phyloP scores from a whole-genome alignment of 2,113 vertebrate species.

The Tauraco erythrolophus region DNA sequence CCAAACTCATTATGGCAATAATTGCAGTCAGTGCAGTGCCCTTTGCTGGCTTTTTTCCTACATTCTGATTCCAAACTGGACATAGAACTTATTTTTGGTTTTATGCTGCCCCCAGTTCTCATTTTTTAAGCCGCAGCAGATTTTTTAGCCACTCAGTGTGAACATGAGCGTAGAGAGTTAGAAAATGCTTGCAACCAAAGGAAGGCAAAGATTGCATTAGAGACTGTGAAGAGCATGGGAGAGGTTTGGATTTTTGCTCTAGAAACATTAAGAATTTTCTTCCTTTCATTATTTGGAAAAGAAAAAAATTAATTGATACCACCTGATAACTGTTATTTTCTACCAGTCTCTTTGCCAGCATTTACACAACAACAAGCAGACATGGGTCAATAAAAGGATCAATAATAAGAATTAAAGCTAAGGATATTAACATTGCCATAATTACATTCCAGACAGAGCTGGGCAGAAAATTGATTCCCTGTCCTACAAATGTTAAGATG shows the following conservation, averaged over 20 bases:
- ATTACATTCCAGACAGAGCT: conserved; percentile 7
- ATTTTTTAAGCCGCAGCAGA: background rate
- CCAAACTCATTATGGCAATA: background rate
- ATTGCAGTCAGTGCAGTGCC: background rate
- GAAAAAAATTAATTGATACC: background rate
- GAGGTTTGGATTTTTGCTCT: background rate
- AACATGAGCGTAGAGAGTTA: background rate
- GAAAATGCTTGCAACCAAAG: background rate
- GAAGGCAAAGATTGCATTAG: background rate
- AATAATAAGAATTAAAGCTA: conserved; percentile 24
- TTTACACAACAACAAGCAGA: background rate
- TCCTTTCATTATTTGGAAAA: background rate
- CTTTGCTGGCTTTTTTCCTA: background rate
- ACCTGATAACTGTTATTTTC: background rate
- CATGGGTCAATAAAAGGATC: conserved; percentile 22
- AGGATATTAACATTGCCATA: conserved; percentile 25
- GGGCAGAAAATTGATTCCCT: conserved; percentile 26
- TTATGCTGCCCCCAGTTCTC: background rate
- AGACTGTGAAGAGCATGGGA: rapidly evolving
- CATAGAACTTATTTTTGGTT: background rate
- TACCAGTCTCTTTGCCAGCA: background rate
- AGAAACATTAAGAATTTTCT: background rate
- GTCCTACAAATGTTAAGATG: background rate
- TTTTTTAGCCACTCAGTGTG: background rate
- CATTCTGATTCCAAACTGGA: background rate